Evolutionary conservation across 2,113 vertebrate species (phyloP).

Genomic region (Sterrhoptilus dennistouni): DNA sequence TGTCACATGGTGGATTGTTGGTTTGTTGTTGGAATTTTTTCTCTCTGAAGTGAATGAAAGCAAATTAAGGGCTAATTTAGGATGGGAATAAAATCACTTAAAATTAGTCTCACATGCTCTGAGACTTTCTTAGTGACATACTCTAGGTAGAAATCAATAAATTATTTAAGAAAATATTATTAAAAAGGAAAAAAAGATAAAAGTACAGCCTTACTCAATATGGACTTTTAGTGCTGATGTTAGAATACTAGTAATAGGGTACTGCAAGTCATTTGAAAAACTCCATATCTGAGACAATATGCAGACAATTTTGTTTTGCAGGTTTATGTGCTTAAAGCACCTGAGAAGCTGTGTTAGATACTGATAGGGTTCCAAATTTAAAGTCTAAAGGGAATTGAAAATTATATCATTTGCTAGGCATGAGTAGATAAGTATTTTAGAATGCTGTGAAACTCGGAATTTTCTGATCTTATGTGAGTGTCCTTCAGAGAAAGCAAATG

Average conservation of each 20-base stretch:
- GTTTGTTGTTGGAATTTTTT: too few relatives aligned
- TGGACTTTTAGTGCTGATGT: neutral
- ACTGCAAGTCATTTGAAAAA: neutral
- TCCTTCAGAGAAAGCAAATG: neutral
- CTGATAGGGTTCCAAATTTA: neutral
- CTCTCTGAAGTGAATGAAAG: neutral
- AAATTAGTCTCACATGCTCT: neutral
- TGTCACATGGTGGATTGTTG: rapidly evolving
- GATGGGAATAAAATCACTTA: neutral
- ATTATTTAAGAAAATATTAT: neutral
- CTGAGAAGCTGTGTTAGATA: neutral
- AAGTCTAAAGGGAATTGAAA: neutral
- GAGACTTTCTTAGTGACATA: neutral
- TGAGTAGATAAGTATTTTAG: neutral
- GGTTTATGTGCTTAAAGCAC: neutral
- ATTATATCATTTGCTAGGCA: neutral
- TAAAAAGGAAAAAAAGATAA: neutral
- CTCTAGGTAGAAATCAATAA: neutral
- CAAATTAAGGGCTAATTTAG: neutral
- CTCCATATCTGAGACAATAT: neutral
- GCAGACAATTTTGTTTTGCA: neutral
- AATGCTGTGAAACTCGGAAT: neutral
- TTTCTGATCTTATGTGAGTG: neutral
- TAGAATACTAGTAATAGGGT: neutral
- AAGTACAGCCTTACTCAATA: neutral